Evolutionary conservation across 2,113 vertebrate genomes (phyloP), one percentile per base, ranked within the genome.

Genomic region (Pleuronectes platessa): DNA sequence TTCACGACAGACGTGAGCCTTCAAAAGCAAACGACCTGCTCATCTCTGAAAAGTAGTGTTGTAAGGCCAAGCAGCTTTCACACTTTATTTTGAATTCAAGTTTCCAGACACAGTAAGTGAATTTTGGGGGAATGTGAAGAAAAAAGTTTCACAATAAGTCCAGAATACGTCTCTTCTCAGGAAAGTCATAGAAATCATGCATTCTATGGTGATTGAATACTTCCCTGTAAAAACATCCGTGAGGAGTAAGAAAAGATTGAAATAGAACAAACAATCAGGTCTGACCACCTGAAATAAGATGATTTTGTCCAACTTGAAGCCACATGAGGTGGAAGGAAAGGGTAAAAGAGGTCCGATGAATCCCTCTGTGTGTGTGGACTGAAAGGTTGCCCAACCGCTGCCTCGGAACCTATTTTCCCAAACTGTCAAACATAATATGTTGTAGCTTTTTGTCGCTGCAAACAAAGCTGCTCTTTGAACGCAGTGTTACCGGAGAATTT

Each of bases 401-500:
- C 8, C 51, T n/a, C 18, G 7, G 17, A 45, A 18, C 49, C 1
- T 20, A 18, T 51, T n/a, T 54, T 7, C n/a, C 18, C 1, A 18
- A n/a, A 35, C 59, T 37, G 17, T 21, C 61, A 63, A 31, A 54
- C 59, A 10, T 26, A 24, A 45, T 27, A 42, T 20, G 17, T 14
- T 53, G 68, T 15, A 37, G 56, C 20, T 73, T 74, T 77, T 18
- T 40, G 55, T 76, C 37, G 45, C 24, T 76, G 31, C 47, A n/a
- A 76, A 82, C 74, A 79, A 77, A 75, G 70, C 24, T 47, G n/a
- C 23, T 66, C 20, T 26, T 35, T 68, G 68, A 55, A 71, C 13
- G 12, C 61, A 47, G n/a, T 3, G 61, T 62, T n/a, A 21, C 20
- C 7, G 40, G 20, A 45, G n/a, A 42, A 23, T 63, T 45, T 63